Evolutionary conservation across 2,113 vertebrate species (phyloP), one percentile per base, ranked within the genome.

Genomic region (Corythoichthys haematopterus): DNA sequence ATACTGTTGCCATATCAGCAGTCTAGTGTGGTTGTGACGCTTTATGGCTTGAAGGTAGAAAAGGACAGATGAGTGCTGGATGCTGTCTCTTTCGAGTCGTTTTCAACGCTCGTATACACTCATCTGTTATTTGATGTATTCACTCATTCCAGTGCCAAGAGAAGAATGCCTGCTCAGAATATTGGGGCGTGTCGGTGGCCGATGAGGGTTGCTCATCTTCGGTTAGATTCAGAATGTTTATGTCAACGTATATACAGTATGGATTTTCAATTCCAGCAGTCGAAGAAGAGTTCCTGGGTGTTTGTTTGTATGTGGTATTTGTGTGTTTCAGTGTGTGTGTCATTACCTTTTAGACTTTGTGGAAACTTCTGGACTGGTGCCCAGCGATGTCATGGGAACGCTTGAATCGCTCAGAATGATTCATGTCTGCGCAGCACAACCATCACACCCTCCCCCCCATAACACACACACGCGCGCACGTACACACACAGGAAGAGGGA

Each of bases 331-430:
- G 46, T 47, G 37, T 65, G 58, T 78, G 70, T 79, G 78, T 85
- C 43, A 46, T 85, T 91, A 92, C 91, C 81, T 84, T 80, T 80
- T 75, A 87, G 83, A 88, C 85, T 95, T 94, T 93, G 91, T 91
- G 68, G 92, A 85, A 88, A 93, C 91, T 90, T 90, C 92, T 97
- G 96, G 95, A 95, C 91, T 68, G 82, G 90, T 96, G 95, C 95
- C 95, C 94, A 87, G 88, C 91, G 95, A 95, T 97, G 95, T 97
- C 95, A 98, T 97, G 95, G 96, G 95, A 97, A 98, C 96, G 93
- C 94, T 95, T 93, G 93, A 94, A 94, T 96, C 92, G 89, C 92
- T 92, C 92, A 90, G 93, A 96, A 93, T 95, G 96, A 97, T 96
- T 96, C 94, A 95, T 92, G 94, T 94, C 93, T 93, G 87, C 89